Evolutionary conservation across 2,113 vertebrate species (phyloP).

Genomic region (Tauraco erythrolophus): DNA sequence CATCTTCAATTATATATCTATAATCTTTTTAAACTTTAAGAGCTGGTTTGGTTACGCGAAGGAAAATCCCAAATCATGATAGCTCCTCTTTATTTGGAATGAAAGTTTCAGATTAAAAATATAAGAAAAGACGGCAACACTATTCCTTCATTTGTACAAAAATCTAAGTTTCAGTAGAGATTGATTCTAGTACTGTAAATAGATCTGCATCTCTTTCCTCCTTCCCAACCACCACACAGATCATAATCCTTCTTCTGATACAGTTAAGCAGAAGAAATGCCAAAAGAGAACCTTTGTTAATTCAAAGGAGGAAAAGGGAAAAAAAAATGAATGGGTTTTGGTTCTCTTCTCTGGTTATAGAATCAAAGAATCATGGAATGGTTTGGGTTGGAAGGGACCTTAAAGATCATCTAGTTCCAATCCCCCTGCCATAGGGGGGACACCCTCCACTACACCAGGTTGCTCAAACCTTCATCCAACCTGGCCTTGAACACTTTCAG

Average conservation of each 20-base stretch:
- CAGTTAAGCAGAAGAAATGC: neutral
- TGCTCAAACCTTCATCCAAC: too few species aligned
- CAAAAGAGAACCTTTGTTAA: neutral
- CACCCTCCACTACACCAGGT: too few species aligned
- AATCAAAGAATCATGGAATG: too few species aligned
- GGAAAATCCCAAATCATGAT: neutral
- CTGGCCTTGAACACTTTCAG: too few species aligned
- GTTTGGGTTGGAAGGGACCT: too few species aligned
- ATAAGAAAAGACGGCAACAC: neutral
- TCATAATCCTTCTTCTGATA: neutral
- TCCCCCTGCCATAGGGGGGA: too few species aligned
- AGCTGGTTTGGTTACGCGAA: neutral
- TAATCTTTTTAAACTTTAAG: neutral
- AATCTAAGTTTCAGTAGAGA: neutral
- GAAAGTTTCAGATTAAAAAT: neutral
- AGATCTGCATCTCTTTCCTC: neutral
- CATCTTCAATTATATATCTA: neutral
- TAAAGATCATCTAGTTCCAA: too few species aligned
- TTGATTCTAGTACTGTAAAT: neutral
- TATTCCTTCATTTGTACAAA: neutral
- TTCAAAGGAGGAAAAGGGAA: fast-evolving
- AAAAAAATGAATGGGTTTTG: neutral
- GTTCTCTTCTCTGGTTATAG: neutral
- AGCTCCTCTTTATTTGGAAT: neutral
- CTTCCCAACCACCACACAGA: neutral